Base-by-base conservation (phyloP, 2,888 invertebrate species). In the Choristoneura rosaceana region DNA sequence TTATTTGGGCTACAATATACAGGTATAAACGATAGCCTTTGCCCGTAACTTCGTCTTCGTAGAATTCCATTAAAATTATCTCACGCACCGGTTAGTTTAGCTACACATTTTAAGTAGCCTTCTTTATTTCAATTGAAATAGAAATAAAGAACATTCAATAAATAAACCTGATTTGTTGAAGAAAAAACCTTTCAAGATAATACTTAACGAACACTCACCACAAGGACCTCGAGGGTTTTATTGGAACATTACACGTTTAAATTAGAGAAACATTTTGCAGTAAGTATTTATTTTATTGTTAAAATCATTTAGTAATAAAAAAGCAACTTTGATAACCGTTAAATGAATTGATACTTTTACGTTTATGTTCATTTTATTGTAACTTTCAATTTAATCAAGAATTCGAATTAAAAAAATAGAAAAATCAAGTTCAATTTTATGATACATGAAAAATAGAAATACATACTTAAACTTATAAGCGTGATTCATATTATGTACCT, bases 391-490 rank as follows among this genome's bases (percentile, higher is more conserved):
- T 12, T 12, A 12, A 58, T 17, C 9, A 9, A 15, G 15, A 52
- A 17, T 50, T 50, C 7, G 17, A 7, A 52, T 2, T 47, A 47
- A 47, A 47, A 47, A 52, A 34, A 8, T n/a, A 34, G 59, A 34
- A 9, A 38, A 10, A 38, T 38, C 33, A 61, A 34, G 15, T 17
- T 38, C 10, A 38, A 47, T 17, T 63, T 52, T 50, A 63, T 64
- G 64, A 73, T 64, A 58, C 58, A 62, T 71, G 71, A 59, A 58
- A 68, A 55, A 58, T 67, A 71, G 58, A 68, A 68, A 41, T 25
- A 25, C 0, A 58, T 59, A 25, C 0, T 50, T 59, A 41, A 63
- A 71, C 67, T 33, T 15, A n/a, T 50, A 55, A 33, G 17, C 60
- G 52, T 73, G 73, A 73, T 69, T 73, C 73, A 69, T 55, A 25